phyloP scores from a whole-genome alignment of 2,888 invertebrate species.

The Esperia sulphurella region DNA sequence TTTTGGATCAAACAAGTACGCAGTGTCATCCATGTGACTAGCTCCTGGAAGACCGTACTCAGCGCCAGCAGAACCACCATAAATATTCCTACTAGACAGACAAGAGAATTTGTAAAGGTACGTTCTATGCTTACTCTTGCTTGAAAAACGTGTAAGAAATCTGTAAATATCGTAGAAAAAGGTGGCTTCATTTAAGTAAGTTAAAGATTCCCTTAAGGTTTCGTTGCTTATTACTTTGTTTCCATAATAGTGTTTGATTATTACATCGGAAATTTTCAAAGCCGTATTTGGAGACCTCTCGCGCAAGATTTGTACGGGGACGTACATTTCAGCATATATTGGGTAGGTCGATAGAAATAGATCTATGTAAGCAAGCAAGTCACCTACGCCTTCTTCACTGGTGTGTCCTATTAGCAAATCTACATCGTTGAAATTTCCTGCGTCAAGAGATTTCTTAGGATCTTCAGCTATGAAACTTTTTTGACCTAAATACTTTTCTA shows the following conservation, averaged over 20 bases:
- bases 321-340: constrained; percentile 33
- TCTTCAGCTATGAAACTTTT: constrained; percentile 36
- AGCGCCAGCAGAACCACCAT: constrained; percentile 26
- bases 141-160: constrained; percentile 21
- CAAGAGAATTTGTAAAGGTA: constrained; percentile 43
- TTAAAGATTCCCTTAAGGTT: constrained; percentile 29
- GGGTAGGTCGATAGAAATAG: constrained; percentile 20
- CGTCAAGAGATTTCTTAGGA: constrained; percentile 32
- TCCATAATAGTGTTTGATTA: constrained; percentile 39
- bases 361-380: constrained; percentile 16
- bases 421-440: constrained; percentile 65
- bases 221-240: constrained; percentile 22
- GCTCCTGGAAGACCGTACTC: constrained; percentile 39
- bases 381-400: constrained; percentile 79
- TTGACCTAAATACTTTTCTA: constrained; percentile 45
- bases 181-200: constrained; percentile 22
- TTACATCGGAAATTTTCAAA: constrained; percentile 32
- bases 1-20: constrained; percentile 46
- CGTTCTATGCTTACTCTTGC: constrained; percentile 17
- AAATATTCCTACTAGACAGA: constrained; percentile 40
- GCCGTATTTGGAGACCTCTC: constrained; percentile 21
- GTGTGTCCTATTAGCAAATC: constrained; percentile 85
- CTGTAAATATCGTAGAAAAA: constrained; percentile 28
- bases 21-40: constrained; percentile 49
- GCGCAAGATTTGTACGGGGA: constrained; percentile 35